Base-by-base conservation (phyloP, 1,140 invertebrate genomes). In the Apocrypta bakeri region DNA sequence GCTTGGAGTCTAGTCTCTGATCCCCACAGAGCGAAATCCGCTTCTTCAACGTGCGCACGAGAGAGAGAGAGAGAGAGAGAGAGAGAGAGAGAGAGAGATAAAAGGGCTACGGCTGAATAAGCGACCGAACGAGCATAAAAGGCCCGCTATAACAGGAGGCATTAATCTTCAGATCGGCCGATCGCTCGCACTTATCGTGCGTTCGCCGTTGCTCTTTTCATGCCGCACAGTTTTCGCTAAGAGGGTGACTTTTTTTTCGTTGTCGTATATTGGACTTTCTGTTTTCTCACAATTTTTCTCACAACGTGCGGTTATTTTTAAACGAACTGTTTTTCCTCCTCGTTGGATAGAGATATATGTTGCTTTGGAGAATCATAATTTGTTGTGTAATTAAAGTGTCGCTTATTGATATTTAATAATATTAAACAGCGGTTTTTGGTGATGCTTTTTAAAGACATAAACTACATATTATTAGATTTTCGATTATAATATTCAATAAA, bases 91-190 rank as follows among this genome's bases (percentile, higher is more conserved):
- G 14, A 12, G 42, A 12, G 42, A 48, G 42, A 48, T 48, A 48
- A 56, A 56, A 56, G 48, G 48, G 14, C 42, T 17, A 21, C 6
- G 14, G 48, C 11, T 42, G 40, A 11, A 42, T 56, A 61, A 21
- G 56, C 56, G 33, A n/a, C n/a, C 68, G n/a, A n/a, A n/a, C 68
- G 68, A 29, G 68, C 31, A 27, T 66, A 24, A 25, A 27, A 66
- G 33, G 9, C 3, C 33, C 33, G 64, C 64, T 24, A 71, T 71
- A 71, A 71, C 68, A 4, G 0, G 71, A 48, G n/a, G 37, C 71
- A 73, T 73, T 73, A 73, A 73, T 73, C 71, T 73, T 73, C 24
- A 37, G 37, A 73, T 73, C 71, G n/a, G 25, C 40, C 71, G 71
- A 48, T 48, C 40, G 71, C 71, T 40, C 33, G 33, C 71, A 73